Evolutionary conservation across 2,888 invertebrate species (phyloP).

Genomic region (Hemaris fuciformis): DNA sequence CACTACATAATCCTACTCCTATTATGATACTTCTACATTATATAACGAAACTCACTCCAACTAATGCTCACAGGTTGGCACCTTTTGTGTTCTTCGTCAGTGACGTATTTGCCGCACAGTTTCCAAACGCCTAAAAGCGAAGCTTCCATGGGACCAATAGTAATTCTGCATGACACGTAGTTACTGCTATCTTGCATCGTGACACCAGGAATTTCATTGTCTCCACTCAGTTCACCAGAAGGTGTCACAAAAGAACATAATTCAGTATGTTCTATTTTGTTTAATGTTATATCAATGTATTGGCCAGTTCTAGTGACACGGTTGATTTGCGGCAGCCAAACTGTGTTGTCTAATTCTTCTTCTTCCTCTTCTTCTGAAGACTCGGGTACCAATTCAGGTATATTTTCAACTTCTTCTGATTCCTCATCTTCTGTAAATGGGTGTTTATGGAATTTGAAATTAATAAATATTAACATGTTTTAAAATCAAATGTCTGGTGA

Average conservation of each 20-base stretch:
- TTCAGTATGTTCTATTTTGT: not conserved
- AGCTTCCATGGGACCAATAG: conserved; percentile 26
- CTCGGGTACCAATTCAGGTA: too few relatives aligned
- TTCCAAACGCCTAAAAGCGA: conserved; percentile 23
- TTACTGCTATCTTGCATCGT: conserved; percentile 16
- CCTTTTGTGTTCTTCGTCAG: not conserved
- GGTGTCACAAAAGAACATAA: not conserved
- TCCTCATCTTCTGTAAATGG: too few relatives aligned
- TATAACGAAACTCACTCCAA: not conserved
- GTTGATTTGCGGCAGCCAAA: not conserved
- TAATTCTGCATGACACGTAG: conserved; percentile 35
- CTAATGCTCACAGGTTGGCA: not conserved
- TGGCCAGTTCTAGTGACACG: not conserved
- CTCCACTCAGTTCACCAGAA: not conserved
- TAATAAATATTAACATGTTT: too few relatives aligned
- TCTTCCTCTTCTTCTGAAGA: not conserved
- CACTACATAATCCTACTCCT: too few relatives aligned
- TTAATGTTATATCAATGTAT: not conserved
- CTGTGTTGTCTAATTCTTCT: not conserved
- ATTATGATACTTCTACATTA: too few relatives aligned
- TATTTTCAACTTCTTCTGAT: too few relatives aligned
- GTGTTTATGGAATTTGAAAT: too few relatives aligned
- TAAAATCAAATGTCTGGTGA: too few relatives aligned
- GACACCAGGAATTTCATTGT: not conserved
- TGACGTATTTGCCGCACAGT: not conserved